These are phyloP conservation scores for Ammospiza caudacuta DNA, from an alignment of 2,113 vertebrate species.

Conservation along the genomic window DNA sequence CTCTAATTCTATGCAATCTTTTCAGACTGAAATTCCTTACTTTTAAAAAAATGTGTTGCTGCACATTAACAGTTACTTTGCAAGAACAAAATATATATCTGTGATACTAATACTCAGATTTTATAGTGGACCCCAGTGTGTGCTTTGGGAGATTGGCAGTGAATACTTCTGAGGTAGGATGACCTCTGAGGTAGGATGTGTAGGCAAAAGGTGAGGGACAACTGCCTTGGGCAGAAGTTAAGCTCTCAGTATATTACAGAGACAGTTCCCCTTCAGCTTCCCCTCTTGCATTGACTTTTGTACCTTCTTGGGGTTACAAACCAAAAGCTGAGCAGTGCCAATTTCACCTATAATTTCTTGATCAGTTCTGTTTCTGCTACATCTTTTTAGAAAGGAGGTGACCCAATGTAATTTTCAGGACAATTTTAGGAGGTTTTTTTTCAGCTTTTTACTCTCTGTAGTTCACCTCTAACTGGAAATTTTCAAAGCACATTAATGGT, in stretches of 20 bases:
- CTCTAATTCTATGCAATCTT: background rate
- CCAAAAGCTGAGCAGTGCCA: background rate
- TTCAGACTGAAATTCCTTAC: background rate
- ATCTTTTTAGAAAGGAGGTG: background rate
- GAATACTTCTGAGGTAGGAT: background rate
- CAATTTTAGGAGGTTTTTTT: background rate
- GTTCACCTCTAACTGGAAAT: background rate
- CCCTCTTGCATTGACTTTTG: background rate
- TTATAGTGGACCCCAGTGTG: fast-evolving
- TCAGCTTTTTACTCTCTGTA: background rate
- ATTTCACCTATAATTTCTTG: background rate
- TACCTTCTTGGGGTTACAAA: background rate
- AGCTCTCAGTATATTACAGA: background rate
- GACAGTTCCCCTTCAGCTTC: background rate
- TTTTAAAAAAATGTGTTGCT: background rate
- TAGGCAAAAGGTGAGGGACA: background rate
- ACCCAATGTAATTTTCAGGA: background rate
- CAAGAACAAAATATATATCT: background rate
- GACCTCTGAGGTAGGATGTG: background rate
- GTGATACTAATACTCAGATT: background rate
- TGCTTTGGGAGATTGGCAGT: background rate
- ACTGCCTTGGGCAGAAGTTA: background rate
- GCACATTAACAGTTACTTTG: background rate
- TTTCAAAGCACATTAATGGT: background rate
- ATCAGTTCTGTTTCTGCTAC: background rate